Evolutionary conservation across 2,888 invertebrate species (phyloP), one percentile per base, ranked within the genome.

Genomic region (Scaptomyza parva): DNA sequence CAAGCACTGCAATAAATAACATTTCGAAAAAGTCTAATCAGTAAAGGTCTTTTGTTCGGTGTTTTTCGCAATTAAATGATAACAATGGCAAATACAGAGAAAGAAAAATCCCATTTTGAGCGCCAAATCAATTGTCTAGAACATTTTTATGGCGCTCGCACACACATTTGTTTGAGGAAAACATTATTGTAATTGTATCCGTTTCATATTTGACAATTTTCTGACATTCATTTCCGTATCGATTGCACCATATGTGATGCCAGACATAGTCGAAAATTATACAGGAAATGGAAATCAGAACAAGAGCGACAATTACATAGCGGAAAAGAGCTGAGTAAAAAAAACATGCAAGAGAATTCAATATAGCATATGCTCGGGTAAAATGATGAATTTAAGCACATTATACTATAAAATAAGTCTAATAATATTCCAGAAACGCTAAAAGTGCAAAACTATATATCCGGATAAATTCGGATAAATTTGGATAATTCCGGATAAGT

Each of bases 1-100:
- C 90, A 39, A 86, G 63, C 66, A 86, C 91, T 91, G 74, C 18
- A 83, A 76, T 57, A 30, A 37, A 37, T 37, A 20, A 45, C 30
- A 33, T 33, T 35, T 35, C 12, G 2, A 22, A 57, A 8, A 22
- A 57, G 35, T 52, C 14, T 51, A 26, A 22, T 59, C 48, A 45
- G 20, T 30, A 22, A 43, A 22, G 6, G 7, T 14, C 7, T 14
- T 35, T 14, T 40, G 33, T 30, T 33, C 20, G 24, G 22, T 35
- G 33, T 51, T n/a, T n/a, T n/a, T n/a, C n/a, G n/a, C n/a, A n/a
- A n/a, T n/a, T n/a, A n/a, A n/a, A n/a, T n/a, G n/a, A n/a, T n/a
- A n/a, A n/a, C n/a, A n/a, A n/a, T n/a, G n/a, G n/a, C n/a, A n/a
- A n/a, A n/a, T n/a, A n/a, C n/a, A n/a, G n/a, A 12, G 8, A 41